phyloP scores from a whole-genome alignment of 2,888 invertebrate species.

The Rhimphoctona megacephalus region DNA sequence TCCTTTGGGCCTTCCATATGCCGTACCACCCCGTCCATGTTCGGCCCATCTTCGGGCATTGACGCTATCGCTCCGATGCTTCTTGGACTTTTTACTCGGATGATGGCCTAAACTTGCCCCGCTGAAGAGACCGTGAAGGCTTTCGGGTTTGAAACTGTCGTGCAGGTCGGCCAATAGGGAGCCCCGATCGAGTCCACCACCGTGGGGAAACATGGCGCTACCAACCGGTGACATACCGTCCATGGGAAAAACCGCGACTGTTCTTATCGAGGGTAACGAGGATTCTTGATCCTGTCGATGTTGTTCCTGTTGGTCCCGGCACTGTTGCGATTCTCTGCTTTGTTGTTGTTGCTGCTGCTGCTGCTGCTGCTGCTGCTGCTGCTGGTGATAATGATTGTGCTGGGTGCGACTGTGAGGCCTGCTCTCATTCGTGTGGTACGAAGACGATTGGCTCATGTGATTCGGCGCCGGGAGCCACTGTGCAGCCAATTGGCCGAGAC shows the following conservation, averaged over 20 bases:
- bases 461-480: constrained; percentile 82
- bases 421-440: constrained; percentile 78
- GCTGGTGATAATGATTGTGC: constrained; percentile 66
- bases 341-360: constrained; percentile 66
- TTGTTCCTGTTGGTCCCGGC: constrained; percentile 75
- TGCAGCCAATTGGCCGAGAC: constrained; percentile 81
- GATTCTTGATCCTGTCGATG: constrained; percentile 72
- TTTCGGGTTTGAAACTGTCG: constrained; percentile 82
- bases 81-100: constrained; percentile 80
- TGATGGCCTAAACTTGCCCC: constrained; percentile 74
- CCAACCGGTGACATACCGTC: constrained; percentile 78
- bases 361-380: constrained; percentile 70
- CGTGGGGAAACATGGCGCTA: constrained; percentile 79
- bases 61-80: constrained; percentile 76
- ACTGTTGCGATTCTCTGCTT: constrained; percentile 58
- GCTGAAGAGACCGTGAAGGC: constrained; percentile 80
- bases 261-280: constrained; percentile 72
- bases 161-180: constrained; percentile 80
- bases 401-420: constrained; percentile 75
- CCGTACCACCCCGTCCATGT: constrained; percentile 80
- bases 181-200: constrained; percentile 77
- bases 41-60: constrained; percentile 81
- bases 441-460: constrained; percentile 72
- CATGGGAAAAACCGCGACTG: constrained; percentile 79
- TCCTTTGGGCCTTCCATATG: constrained; percentile 94